Conservation (phyloP, 2,888 invertebrate genomes). For the Slavum lentiscoides region DNA sequence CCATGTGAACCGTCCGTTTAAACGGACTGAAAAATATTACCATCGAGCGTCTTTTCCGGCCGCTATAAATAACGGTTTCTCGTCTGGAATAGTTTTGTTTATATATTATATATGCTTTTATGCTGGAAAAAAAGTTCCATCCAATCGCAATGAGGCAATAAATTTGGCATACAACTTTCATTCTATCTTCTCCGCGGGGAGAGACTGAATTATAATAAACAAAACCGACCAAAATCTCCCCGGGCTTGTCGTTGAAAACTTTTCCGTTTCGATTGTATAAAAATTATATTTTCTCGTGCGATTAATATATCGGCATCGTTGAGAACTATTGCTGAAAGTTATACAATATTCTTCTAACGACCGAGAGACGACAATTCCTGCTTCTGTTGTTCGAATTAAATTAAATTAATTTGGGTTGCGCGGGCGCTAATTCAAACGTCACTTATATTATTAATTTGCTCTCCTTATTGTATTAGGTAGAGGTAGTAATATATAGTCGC, state of each 20-base stretch:
- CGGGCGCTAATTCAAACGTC: neutral
- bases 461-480: neutral
- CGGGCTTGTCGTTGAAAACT: neutral
- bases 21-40: conserved; percentile 38
- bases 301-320: neutral
- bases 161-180: conserved; percentile 31
- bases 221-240: conserved; percentile 20
- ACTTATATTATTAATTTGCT: neutral
- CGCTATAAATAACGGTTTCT: conserved; percentile 23
- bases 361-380: too few relatives aligned
- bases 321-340: neutral
- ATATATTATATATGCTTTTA: conserved; percentile 1
- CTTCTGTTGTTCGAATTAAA: too few relatives aligned
- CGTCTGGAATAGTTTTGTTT: conserved; percentile 34
- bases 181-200: conserved; percentile 30
- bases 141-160: conserved; percentile 23
- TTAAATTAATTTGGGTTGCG: too few relatives aligned
- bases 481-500: too few relatives aligned
- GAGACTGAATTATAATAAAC: neutral
- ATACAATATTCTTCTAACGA: neutral
- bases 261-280: conserved; percentile 11
- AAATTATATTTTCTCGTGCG: neutral
- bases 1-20: conserved; percentile 5
- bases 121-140: conserved; percentile 35
- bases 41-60: neutral